Base-by-base conservation (phyloP, 2,797 vertebrate genomes). In the Tadarida brasiliensis region DNA sequence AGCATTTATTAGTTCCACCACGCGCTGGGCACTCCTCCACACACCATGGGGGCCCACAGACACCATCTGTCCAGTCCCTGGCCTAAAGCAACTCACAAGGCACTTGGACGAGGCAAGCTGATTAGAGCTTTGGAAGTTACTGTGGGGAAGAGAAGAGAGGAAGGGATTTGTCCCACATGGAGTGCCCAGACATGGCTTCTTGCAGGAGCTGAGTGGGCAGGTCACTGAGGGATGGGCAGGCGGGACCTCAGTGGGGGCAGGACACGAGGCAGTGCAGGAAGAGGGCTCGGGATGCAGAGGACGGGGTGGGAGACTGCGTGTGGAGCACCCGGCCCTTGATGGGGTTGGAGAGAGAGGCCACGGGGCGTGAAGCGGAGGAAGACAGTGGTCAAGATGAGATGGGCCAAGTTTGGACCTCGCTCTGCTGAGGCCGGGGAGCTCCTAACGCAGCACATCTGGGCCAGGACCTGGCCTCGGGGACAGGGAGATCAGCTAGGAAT, bases 251-350 rank as follows among this genome's bases (percentile, higher is more conserved):
- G 87, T 14, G 39, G 39, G 20, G 19, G 3, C 4, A 4, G 26
- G 19, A 26, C 17, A 2, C 26, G 2, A 47, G 24, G 73, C 17
- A 16, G 26, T 0, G 4, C 0, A 16, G 54, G 57, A 35, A 68
- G n/a, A 20, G 1, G 11, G 47, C 2, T 74, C 17, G 0, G 33
- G 30, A n/a, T 5, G 19, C n/a, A 14, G 28, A 77, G 30, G 11
- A 19, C 39, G 28, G 68, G 22, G 1, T 17, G 16, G 28, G 30
- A 76, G 30, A 3, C 57, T 14, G 5, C 47, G 30, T 49, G 47
- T 57, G 68, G 16, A 35, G 65, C 22, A 3, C 22, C 3, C 2
- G 3, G 0, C 19, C 16, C 0, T 1, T 7, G 47, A 24, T 17
- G 1, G 11, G 51, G 20, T 11, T 2, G 22, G 77, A 19, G 65